These are phyloP conservation scores for Cassiopea andromeda DNA, from an alignment of 30 jellyfish, hydroid and myxozoan species.

Conservation along the genomic window DNA sequence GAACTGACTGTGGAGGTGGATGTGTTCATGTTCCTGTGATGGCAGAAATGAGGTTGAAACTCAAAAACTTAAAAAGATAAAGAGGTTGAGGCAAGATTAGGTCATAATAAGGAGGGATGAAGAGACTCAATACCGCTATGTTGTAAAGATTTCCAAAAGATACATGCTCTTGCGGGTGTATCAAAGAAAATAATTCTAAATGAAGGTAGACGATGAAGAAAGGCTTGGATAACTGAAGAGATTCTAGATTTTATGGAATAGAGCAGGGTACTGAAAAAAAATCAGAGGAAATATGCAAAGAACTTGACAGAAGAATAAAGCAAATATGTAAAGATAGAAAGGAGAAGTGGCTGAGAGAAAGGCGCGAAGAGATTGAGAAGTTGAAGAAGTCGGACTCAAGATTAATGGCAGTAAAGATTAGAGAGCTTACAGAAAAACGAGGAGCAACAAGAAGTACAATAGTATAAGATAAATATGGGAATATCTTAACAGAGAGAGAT, in stretches of 20 bases:
- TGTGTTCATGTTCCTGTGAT: slow-evolving; percentile 1
- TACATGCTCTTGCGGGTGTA: background rate
- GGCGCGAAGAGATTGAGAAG: slow-evolving; percentile 2
- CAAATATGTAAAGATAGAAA: slow-evolving; percentile 3
- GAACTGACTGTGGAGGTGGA: slow-evolving; percentile 7
- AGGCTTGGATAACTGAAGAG: slow-evolving; percentile 30
- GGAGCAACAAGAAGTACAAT: slow-evolving; percentile 15
- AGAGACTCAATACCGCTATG: background rate
- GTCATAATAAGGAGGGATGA: background rate
- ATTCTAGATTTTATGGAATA: slow-evolving; percentile 37
- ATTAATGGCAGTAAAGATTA: slow-evolving; percentile 17
- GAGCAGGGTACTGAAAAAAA: background rate
- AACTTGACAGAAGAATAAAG: slow-evolving; percentile 26
- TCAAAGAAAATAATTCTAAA: background rate
- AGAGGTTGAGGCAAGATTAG: background rate
- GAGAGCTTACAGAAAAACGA: slow-evolving; percentile 23
- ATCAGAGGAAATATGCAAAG: slow-evolving; percentile 15
- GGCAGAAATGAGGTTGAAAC: background rate
- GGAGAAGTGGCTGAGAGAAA: slow-evolving; percentile 19
- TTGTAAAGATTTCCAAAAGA: background rate
- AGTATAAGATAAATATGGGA: slow-evolving; percentile 22
- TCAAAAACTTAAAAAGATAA: background rate
- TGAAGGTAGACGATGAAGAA: background rate
- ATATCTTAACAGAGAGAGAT: background rate
- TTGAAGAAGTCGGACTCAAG: background rate